Percentiles rank a stretch among this genome's conserved stretches.
These are phyloP conservation scores for Sebastes schlegelii DNA, from an alignment of 2,113 vertebrate species.

Conservation along the genomic window DNA sequence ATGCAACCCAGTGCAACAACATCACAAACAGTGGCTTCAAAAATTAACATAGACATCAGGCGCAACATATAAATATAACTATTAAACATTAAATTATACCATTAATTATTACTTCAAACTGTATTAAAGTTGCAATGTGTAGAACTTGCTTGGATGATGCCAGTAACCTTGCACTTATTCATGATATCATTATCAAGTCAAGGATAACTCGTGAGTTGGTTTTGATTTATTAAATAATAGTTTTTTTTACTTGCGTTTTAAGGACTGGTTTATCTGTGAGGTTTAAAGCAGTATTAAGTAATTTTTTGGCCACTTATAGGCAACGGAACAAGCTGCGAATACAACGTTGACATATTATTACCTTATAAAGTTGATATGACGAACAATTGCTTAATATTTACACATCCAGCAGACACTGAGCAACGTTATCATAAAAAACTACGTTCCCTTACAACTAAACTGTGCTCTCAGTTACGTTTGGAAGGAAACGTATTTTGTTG, in stretches of 20 bases:
- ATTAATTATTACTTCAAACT: constrained; percentile 32
- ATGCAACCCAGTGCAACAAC: background rate
- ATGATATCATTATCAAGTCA: constrained; percentile 2
- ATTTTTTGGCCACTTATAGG: background rate
- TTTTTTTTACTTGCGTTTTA: background rate
- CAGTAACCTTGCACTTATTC: constrained; percentile 7
- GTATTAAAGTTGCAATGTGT: constrained; percentile 21
- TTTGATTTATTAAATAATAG: constrained; percentile 5
- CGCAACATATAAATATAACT: background rate
- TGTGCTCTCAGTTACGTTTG: no score
- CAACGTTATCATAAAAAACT: background rate
- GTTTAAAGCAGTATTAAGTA: background rate
- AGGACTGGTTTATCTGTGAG: background rate
- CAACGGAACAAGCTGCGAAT: background rate
- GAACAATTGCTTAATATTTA: background rate
- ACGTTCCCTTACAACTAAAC: no score
- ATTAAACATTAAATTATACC: constrained; percentile 2
- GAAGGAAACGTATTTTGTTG: no score
- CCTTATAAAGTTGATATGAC: background rate
- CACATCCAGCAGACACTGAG: background rate
- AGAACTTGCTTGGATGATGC: constrained; percentile 13
- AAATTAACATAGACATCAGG: background rate
- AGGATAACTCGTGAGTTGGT: background rate
- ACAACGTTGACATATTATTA: background rate
- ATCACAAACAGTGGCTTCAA: background rate